phyloP scores from a whole-genome alignment of 2,797 vertebrate genomes.

The Chromobotia macracanthus region DNA sequence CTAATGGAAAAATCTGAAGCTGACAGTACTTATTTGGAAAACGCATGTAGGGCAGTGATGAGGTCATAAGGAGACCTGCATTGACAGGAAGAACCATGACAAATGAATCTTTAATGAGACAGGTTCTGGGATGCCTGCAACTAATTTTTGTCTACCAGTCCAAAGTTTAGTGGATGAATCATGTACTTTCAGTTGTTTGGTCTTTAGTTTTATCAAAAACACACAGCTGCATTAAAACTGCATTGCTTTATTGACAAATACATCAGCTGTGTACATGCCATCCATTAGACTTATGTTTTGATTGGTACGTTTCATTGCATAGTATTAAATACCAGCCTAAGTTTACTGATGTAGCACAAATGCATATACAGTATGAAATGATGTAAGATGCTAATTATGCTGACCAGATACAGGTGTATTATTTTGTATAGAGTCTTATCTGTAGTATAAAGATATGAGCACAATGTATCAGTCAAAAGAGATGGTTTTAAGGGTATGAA shows the following conservation, averaged over 20 bases:
- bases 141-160: slow-evolving; percentile 20
- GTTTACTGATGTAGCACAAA: slow-evolving; percentile 47
- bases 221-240: slow-evolving; percentile 13
- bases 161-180: slow-evolving; percentile 18
- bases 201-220: neutral
- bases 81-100: neutral
- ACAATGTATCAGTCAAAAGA: neutral
- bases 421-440: slow-evolving; percentile 12
- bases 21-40: neutral
- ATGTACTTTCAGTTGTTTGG: slow-evolving; percentile 1
- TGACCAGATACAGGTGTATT: slow-evolving; percentile 51
- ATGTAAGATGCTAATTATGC: slow-evolving; percentile 47
- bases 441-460: slow-evolving; percentile 2
- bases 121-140: slow-evolving; percentile 1
- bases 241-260: slow-evolving; percentile 3
- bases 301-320: slow-evolving; percentile 40
- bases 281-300: slow-evolving; percentile 13
- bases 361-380: slow-evolving; percentile 31
- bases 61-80: slow-evolving; percentile 11
- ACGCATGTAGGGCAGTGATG: neutral
- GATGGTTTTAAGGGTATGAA: slow-evolving; percentile 1
- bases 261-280: slow-evolving; percentile 26
- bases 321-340: slow-evolving; percentile 49
- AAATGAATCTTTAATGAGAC: slow-evolving; percentile 4
- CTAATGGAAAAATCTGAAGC: slow-evolving; percentile 76